phyloP scores from a whole-genome alignment of 92 coral and sea anemone genomes.

The Epizoanthus ramosus region DNA sequence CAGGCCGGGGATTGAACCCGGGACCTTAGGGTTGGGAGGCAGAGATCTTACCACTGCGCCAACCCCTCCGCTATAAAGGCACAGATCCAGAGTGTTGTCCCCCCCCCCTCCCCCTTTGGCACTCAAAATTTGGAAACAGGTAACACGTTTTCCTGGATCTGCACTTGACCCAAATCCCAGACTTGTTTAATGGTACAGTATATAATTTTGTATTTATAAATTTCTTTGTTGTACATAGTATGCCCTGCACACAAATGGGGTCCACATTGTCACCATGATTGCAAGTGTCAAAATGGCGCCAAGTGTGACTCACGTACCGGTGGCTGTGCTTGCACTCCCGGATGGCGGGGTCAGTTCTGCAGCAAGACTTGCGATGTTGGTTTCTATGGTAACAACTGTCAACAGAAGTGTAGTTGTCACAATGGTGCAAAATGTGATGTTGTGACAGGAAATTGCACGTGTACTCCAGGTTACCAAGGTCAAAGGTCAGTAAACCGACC shows the following conservation, averaged over 20 bases:
- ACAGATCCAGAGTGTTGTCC: no score
- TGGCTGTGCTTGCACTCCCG: constrained; percentile 80
- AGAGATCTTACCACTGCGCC: no score
- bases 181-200: no score
- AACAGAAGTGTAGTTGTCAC: constrained; percentile 61
- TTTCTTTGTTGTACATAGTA: constrained; percentile 29
- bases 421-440: constrained; percentile 83
- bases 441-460: constrained; percentile 82
- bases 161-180: no score
- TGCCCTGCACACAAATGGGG: constrained; percentile 87
- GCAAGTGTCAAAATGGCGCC: constrained; percentile 77
- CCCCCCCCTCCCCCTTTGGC: no score
- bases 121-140: no score
- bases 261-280: constrained; percentile 71
- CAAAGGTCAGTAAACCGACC: constrained; percentile 51
- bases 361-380: constrained; percentile 78
- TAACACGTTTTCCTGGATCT: no score
- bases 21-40: no score
- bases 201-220: no score
- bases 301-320: constrained; percentile 82
- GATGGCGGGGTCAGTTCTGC: constrained; percentile 79
- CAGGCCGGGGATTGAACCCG: no score
- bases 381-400: constrained; percentile 86
- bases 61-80: no score
- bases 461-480: constrained; percentile 80